These are phyloP conservation scores for Pogonocherus hispidulus DNA, from an alignment of 2,888 invertebrate species.

Conservation along the genomic window DNA sequence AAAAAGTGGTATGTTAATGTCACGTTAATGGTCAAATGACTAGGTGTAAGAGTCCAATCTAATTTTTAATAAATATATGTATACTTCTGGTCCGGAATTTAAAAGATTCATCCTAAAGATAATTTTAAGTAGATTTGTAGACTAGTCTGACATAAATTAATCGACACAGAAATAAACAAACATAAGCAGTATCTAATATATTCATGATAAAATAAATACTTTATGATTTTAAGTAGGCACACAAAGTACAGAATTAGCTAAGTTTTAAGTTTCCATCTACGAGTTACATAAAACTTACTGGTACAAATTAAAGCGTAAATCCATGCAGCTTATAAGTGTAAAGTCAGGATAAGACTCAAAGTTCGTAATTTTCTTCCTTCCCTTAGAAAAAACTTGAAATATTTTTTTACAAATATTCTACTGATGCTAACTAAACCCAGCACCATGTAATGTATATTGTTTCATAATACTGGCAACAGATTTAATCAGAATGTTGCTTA, in stretches of 20 bases:
- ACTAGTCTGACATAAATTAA: too few relatives aligned
- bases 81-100: too few relatives aligned
- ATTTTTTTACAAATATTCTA: not conserved
- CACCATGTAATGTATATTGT: not conserved
- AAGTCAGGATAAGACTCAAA: too few relatives aligned
- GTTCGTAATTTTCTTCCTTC: not conserved
- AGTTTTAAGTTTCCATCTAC: not conserved
- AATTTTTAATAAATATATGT: too few relatives aligned
- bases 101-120: too few relatives aligned
- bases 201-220: not conserved
- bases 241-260: not conserved
- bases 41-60: too few relatives aligned
- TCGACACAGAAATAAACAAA: too few relatives aligned
- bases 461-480: not conserved
- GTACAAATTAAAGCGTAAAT: not conserved
- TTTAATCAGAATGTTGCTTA: not conserved
- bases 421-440: not conserved
- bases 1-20: too few relatives aligned
- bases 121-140: too few relatives aligned
- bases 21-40: too few relatives aligned
- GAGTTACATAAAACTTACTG: constrained; percentile 7
- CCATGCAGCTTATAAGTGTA: not conserved
- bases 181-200: too few relatives aligned
- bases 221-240: not conserved
- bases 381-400: not conserved